Conservation (phyloP, 2,797 vertebrate genomes). For the Craterocephalus amniculus region DNA sequence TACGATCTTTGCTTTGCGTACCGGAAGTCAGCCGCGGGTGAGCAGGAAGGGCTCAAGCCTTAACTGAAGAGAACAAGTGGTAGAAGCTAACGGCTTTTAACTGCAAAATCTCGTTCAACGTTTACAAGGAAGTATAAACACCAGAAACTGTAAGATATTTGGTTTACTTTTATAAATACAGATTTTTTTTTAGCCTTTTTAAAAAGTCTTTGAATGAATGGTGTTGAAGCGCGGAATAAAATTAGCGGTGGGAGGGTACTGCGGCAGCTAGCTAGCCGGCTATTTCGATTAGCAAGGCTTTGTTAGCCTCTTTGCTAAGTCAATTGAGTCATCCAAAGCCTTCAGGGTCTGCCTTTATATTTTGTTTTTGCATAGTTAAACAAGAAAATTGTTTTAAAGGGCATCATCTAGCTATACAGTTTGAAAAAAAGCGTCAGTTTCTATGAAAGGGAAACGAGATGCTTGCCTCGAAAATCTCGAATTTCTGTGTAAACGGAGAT, state of each 20-base stretch:
- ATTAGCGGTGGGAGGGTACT: slow-evolving; percentile 4
- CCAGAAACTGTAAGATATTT: slow-evolving; percentile 8
- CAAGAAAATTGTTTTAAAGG: not conserved
- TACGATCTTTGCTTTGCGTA: slow-evolving; percentile 48
- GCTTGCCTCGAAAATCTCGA: too few species aligned
- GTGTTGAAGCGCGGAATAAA: not conserved
- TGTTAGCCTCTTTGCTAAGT: slow-evolving; percentile 60
- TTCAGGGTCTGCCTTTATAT: rapidly evolving
- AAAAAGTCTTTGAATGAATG: rapidly evolving
- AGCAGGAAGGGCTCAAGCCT: slow-evolving; percentile 58
- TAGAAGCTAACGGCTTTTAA: slow-evolving; percentile 42
- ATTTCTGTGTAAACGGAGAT: not conserved
- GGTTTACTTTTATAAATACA: not conserved
- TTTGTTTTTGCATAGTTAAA: not conserved
- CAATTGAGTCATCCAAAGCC: not conserved
- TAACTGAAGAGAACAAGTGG: slow-evolving; percentile 12
- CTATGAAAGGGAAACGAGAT: too few species aligned
- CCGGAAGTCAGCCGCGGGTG: slow-evolving; percentile 65
- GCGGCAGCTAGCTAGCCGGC: slow-evolving; percentile 57
- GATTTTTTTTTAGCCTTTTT: rapidly evolving
- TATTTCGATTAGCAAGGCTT: slow-evolving; percentile 65
- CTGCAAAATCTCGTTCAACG: not conserved
- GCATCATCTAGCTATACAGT: too few species aligned
- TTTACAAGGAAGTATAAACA: not conserved
- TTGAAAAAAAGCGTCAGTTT: too few species aligned